phyloP scores from a whole-genome alignment of 2,888 invertebrate genomes.

The Tenthredo scrophulariae region DNA sequence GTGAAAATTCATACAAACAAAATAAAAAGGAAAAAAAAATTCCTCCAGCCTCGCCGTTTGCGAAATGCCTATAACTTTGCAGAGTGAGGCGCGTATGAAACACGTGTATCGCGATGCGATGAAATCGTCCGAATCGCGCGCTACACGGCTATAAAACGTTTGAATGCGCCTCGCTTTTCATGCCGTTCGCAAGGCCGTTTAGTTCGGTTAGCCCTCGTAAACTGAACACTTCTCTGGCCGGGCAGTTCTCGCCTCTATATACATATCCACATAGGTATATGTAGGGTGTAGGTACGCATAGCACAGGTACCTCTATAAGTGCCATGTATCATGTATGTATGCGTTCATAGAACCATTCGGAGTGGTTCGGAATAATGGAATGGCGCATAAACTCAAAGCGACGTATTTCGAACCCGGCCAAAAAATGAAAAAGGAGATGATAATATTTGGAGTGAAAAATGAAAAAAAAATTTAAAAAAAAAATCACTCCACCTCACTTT shows the following conservation, averaged over 20 bases:
- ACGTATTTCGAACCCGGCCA: not conserved
- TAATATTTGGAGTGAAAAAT: not conserved
- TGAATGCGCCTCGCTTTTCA: constrained; percentile 38
- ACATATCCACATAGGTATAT: not conserved
- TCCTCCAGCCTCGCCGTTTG: not conserved
- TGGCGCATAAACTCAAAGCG: not conserved
- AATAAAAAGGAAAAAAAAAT: not conserved
- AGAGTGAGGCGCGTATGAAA: constrained; percentile 13
- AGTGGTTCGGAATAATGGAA: not conserved
- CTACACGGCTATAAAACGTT: constrained; percentile 45
- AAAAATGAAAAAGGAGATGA: not conserved
- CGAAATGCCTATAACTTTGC: constrained; percentile 33
- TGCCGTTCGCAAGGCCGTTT: constrained; percentile 47
- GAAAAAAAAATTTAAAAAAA: not conserved
- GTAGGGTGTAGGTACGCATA: not conserved
- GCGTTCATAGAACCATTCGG: not conserved
- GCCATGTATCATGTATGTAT: not conserved
- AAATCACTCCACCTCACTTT: not conserved
- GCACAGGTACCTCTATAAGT: not conserved
- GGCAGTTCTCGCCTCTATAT: not conserved
- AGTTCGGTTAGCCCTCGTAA: constrained; percentile 51
- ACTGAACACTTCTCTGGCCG: constrained; percentile 41
- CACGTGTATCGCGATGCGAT: constrained; percentile 42
- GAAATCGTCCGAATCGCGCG: constrained; percentile 49
- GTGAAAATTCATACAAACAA: not conserved